phyloP scores from a whole-genome alignment of 2,113 vertebrate genomes.

The Pomatorhinus ruficollis region DNA sequence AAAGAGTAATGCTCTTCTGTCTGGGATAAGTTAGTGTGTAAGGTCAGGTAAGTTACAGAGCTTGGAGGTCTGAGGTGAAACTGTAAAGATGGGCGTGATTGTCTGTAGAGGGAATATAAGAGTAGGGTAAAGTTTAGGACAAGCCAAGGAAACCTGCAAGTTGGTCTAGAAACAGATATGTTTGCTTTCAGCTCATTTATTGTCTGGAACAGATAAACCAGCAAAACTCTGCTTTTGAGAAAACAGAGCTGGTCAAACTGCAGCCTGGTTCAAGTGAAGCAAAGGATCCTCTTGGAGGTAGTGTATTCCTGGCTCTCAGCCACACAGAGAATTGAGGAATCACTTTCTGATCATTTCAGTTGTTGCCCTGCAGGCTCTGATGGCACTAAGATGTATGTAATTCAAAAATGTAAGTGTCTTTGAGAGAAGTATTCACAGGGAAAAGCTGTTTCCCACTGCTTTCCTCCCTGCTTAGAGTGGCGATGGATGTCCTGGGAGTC shows the following conservation, averaged over 20 bases:
- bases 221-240: neutral
- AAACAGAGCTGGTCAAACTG: neutral
- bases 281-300: neutral
- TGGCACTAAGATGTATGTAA: neutral
- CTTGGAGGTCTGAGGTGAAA: neutral
- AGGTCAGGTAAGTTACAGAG: neutral
- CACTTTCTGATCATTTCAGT: neutral
- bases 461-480: neutral
- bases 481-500: neutral
- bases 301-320: neutral
- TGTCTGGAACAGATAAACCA: neutral
- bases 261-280: neutral
- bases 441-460: neutral
- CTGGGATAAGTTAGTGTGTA: neutral
- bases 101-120: neutral
- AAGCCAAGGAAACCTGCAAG: neutral
- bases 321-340: fast-evolving
- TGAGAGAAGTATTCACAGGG: neutral
- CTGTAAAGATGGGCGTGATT: neutral
- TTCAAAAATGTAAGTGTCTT: neutral
- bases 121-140: neutral
- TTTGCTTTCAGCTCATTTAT: neutral
- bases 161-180: neutral
- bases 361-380: neutral
- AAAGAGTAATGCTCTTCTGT: neutral